A percentile compares a stretch with the other conserved stretches of the same genome.
Conservation (phyloP, 2,888 invertebrate species). For the Alviniconcha strummeri region DNA sequence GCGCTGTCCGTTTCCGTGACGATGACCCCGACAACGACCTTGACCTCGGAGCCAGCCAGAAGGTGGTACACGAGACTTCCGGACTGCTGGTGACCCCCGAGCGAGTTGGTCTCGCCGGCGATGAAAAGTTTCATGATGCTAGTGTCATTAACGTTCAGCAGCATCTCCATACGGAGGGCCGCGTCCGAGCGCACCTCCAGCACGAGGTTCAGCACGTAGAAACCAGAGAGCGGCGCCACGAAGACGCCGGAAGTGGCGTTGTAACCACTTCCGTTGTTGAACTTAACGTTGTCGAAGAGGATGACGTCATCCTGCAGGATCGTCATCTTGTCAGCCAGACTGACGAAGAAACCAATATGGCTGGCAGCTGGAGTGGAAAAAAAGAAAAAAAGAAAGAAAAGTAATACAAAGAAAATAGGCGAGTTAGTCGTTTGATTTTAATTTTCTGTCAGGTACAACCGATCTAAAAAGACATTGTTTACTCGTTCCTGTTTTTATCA, state of each 20-base stretch:
- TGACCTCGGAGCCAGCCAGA: constrained; percentile 10
- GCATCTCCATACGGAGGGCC: constrained; percentile 9
- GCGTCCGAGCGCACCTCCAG: not conserved
- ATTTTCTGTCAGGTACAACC: too few species aligned
- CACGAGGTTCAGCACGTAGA: constrained; percentile 7
- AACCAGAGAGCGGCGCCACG: constrained; percentile 6
- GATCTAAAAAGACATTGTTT: too few species aligned
- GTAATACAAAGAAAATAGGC: not conserved
- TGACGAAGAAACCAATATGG: constrained; percentile 20
- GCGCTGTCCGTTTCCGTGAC: not conserved
- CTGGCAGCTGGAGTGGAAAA: not conserved
- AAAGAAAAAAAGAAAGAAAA: not conserved
- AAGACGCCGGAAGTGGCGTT: constrained; percentile 17
- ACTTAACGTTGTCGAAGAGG: not conserved
- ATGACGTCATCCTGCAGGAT: constrained; percentile 14
- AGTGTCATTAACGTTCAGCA: not conserved
- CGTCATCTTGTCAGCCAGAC: not conserved
- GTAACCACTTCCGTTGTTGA: constrained; percentile 25
- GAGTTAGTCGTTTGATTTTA: not conserved
- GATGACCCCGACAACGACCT: constrained; percentile 19
- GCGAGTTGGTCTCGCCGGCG: not conserved
- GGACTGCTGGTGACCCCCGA: constrained; percentile 5
- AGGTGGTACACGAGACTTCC: constrained; percentile 16
- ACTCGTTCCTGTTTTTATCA: too few species aligned
- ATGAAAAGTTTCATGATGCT: constrained; percentile 18